phyloP scores from a whole-genome alignment of 2,888 invertebrate genomes.

The Heteromurus nitidus region DNA sequence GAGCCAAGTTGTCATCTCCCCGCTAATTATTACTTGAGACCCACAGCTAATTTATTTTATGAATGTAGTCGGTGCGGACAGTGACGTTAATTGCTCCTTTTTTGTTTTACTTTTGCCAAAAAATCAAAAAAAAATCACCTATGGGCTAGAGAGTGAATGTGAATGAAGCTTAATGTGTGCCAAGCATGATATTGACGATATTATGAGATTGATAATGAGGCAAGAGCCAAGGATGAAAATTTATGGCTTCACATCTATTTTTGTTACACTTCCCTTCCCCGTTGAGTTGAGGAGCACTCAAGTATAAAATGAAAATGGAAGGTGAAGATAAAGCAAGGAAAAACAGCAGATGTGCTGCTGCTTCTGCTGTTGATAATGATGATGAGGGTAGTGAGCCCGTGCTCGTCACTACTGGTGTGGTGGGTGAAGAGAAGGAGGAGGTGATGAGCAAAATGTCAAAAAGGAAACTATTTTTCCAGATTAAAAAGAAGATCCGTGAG shows the following conservation, averaged over 20 bases:
- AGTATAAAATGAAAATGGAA: conserved; percentile 13
- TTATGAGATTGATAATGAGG: background rate
- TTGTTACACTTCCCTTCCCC: too few species aligned
- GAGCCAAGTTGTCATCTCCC: too few species aligned
- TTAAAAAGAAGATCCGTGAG: conserved; percentile 57
- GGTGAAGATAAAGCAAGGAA: conserved; percentile 12
- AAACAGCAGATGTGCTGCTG: too few species aligned
- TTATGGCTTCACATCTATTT: too few species aligned
- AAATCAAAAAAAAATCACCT: too few species aligned
- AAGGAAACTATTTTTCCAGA: conserved; percentile 57
- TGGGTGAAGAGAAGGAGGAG: conserved; percentile 4
- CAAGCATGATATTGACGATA: too few species aligned
- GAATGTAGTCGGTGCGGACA: background rate
- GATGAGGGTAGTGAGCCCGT: conserved; percentile 10
- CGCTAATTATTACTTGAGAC: too few species aligned
- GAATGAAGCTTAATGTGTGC: too few species aligned
- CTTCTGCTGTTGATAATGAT: conserved; percentile 2
- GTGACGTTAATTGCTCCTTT: background rate
- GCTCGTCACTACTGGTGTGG: background rate
- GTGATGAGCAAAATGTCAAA: conserved; percentile 60
- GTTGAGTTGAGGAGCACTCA: background rate
- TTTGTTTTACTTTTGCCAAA: background rate
- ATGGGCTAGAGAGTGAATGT: too few species aligned
- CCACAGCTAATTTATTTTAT: too few species aligned
- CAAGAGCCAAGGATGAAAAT: background rate